Percentiles rank a stretch among this genome's conserved stretches.
phyloP scores from a whole-genome alignment of 2,797 vertebrate genomes.

The Mormyrops boulengeri region DNA sequence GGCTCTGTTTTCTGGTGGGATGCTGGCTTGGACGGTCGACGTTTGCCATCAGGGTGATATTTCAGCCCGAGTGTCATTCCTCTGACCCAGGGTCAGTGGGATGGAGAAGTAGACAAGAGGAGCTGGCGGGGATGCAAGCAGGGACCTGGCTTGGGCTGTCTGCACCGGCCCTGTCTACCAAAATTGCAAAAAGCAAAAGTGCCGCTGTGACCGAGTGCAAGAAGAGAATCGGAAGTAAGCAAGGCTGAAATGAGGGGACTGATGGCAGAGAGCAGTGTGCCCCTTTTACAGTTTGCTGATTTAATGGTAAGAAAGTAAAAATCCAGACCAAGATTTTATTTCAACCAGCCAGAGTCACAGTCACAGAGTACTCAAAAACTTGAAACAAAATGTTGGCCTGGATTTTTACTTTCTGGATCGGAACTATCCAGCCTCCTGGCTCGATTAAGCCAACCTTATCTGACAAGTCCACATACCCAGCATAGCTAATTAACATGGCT shows the following conservation, averaged over 20 bases:
- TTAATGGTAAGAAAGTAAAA: background rate
- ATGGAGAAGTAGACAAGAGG: background rate
- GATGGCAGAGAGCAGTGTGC: background rate
- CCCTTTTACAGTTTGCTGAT: background rate
- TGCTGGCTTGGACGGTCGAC: background rate
- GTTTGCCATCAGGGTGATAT: background rate
- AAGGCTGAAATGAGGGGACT: background rate
- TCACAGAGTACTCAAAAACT: background rate
- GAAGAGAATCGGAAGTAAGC: background rate
- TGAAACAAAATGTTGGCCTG: background rate
- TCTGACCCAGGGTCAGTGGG: background rate
- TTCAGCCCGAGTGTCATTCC: background rate
- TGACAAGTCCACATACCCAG: background rate
- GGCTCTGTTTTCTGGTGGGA: conserved; percentile 13
- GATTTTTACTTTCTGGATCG: background rate
- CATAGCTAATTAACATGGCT: background rate
- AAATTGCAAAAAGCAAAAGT: background rate
- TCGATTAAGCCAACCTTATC: background rate
- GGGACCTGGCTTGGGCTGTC: background rate
- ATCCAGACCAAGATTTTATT: background rate
- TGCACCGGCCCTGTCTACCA: background rate
- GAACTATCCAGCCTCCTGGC: background rate
- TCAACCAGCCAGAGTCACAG: background rate
- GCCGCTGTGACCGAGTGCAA: background rate
- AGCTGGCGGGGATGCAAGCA: background rate